Percentiles rank a stretch among this genome's conserved stretches.
phyloP scores from a whole-genome alignment of 1,140 invertebrate species.

The Thereuonema tuberculata region DNA sequence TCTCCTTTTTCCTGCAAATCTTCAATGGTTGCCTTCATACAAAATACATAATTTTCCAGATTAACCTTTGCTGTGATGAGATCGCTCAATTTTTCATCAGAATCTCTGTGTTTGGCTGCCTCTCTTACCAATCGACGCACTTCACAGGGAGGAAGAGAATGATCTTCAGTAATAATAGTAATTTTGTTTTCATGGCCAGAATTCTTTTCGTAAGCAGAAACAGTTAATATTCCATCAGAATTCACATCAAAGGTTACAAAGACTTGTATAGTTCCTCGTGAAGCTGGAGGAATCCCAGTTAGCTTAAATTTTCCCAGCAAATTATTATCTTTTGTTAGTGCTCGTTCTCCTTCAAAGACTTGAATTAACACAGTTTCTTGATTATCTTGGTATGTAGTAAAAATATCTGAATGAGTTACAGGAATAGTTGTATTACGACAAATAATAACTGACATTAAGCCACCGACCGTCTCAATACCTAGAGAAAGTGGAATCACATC shows the following conservation, averaged over 20 bases:
- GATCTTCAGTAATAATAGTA: slow-evolving; percentile 95
- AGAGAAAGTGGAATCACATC: slow-evolving; percentile 10
- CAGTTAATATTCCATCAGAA: slow-evolving; percentile 34
- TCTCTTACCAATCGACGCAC: slow-evolving; percentile 96
- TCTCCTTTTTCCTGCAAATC: no score
- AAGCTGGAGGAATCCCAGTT: slow-evolving; percentile 40
- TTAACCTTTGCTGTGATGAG: slow-evolving; percentile 38
- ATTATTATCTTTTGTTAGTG: slow-evolving; percentile 42
- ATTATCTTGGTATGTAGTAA: slow-evolving; percentile 41
- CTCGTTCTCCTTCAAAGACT: slow-evolving; percentile 41
- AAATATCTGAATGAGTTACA: slow-evolving; percentile 38
- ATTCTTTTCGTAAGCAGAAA: slow-evolving; percentile 38
- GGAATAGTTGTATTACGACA: slow-evolving; percentile 41
- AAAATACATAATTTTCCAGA: slow-evolving; percentile 23
- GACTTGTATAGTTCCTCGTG: slow-evolving; percentile 39
- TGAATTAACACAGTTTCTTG: slow-evolving; percentile 33
- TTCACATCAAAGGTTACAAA: slow-evolving; percentile 44
- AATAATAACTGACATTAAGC: slow-evolving; percentile 41
- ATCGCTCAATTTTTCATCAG: slow-evolving; percentile 76
- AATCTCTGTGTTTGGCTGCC: slow-evolving; percentile 83
- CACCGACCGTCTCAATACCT: slow-evolving; percentile 25
- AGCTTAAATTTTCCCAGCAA: slow-evolving; percentile 41
- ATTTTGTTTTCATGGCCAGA: slow-evolving; percentile 97
- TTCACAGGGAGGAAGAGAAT: slow-evolving; percentile 86
- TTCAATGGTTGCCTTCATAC: no score